Evolutionary conservation across 1,140 invertebrate genomes (phyloP), one percentile per base, ranked within the genome.

Genomic region (Teleopsis dalmanni): DNA sequence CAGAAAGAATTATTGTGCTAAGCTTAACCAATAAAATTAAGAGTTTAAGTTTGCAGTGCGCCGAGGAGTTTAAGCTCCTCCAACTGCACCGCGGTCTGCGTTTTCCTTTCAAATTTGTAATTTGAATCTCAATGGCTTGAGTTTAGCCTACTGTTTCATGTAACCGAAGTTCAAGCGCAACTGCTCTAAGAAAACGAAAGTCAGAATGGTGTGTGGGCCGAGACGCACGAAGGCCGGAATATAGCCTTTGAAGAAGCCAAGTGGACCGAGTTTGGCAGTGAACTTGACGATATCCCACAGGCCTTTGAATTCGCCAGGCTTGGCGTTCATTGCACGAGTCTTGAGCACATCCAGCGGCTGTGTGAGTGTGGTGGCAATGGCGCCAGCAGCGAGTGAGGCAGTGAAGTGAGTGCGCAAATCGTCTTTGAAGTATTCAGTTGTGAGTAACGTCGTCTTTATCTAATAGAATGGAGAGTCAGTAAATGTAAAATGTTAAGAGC

Each of bases 261-360:
- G 54, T 14, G 95, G 94, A 33, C 95, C 95, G 53, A 91, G 73
- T 72, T 87, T 90, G 3, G 87, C 92, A 29, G 94, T 97, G 59
- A 87, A 86, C 8, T 78, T 60, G 10, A 94, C 78, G 55, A 97
- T 80, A 57, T 86, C 79, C 59, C 83, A 73, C 23, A 96, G 74
- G 55, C 80, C 84, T 56, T 80, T 85, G 61, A 89, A 95, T 75
- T 95, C 88, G 38, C 92, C 95, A 1, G 91, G 88, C 60, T 87
- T 87, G 8, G 96, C 91, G 71, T 97, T 98, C 96, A 99, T 99
- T 36, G 92, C 84, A 57, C 97, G 74, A 3, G 97, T 99, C 73
- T 99, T 99, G 41, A 99, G 74, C 10, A 99, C 96, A 75, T 99
- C 96, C 49, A 99, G 75, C 8, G 96, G 96, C 73, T 98, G 95